These are phyloP conservation scores for Ptychobarbus kaznakovi DNA, from an alignment of 2,797 vertebrate genomes.

Conservation along the genomic window DNA sequence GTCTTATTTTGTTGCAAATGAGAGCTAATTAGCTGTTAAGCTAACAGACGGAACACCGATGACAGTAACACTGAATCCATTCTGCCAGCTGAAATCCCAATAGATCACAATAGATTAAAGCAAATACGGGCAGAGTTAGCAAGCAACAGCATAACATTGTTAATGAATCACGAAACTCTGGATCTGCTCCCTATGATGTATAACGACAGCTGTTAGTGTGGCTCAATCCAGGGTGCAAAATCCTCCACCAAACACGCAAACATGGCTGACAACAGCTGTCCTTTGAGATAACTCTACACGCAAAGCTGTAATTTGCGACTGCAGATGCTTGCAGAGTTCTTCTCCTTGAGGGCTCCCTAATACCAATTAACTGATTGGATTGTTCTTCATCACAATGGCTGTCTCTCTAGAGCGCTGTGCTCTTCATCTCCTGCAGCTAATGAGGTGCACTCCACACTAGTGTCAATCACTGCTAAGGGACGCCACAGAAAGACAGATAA, in stretches of 20 bases:
- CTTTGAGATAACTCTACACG: constrained; percentile 38
- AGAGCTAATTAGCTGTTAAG: constrained; percentile 8
- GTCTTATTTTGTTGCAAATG: not conserved
- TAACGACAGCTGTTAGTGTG: constrained; percentile 34
- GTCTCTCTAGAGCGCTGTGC: constrained; percentile 31
- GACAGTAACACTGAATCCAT: not conserved
- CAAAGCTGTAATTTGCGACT: constrained; percentile 45
- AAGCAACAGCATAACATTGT: constrained; percentile 3
- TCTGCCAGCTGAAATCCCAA: constrained; percentile 8
- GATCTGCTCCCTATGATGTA: constrained; percentile 14
- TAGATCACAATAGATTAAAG: not conserved
- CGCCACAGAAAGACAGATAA: not conserved
- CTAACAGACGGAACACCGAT: not conserved
- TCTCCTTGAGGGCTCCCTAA: constrained; percentile 51
- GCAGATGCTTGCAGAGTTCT: constrained; percentile 40
- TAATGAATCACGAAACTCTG: constrained; percentile 7
- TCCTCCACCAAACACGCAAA: constrained; percentile 30
- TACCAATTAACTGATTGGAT: constrained; percentile 59
- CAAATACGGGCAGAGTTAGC: not conserved
- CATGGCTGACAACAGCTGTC: constrained; percentile 17
- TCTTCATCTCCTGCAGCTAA: constrained; percentile 54
- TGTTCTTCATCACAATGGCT: constrained; percentile 52
- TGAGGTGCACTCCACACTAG: constrained; percentile 53
- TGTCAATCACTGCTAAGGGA: constrained; percentile 54
- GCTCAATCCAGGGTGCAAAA: constrained; percentile 21